Conservation (phyloP, 2,113 vertebrate genomes). For the Terrapene triunguis region DNA sequence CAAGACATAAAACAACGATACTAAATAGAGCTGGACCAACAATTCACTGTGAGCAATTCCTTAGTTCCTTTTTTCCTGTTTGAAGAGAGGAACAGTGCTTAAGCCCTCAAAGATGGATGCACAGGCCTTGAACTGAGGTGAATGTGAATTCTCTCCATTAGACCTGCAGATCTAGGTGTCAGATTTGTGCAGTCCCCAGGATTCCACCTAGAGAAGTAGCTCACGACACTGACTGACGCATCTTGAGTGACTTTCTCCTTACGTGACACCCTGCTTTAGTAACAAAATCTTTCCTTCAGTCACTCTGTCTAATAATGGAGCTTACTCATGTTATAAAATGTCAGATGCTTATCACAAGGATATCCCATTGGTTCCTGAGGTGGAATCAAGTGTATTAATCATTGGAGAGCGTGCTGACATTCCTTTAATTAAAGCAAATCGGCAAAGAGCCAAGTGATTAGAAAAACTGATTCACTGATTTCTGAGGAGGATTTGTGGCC, state of each 20-base stretch:
- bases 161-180: background rate
- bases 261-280: background rate
- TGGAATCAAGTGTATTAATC: background rate
- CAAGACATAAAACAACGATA: background rate
- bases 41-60: background rate
- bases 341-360: background rate
- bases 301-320: background rate
- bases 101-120: background rate
- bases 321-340: background rate
- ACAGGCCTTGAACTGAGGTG: background rate
- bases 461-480: rapidly evolving
- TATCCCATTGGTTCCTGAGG: background rate
- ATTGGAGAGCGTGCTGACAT: background rate
- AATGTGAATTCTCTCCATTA: background rate
- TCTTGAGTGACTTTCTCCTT: background rate
- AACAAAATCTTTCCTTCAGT: background rate
- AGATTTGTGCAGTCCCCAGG: background rate
- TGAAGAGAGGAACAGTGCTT: background rate
- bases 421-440: background rate
- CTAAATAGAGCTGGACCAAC: background rate
- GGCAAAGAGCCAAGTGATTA: background rate
- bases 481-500: background rate
- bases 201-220: background rate
- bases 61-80: background rate
- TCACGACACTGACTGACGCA: background rate